These are phyloP conservation scores for Zapornia atra DNA, from an alignment of 2,113 vertebrate genomes.

Conservation along the genomic window DNA sequence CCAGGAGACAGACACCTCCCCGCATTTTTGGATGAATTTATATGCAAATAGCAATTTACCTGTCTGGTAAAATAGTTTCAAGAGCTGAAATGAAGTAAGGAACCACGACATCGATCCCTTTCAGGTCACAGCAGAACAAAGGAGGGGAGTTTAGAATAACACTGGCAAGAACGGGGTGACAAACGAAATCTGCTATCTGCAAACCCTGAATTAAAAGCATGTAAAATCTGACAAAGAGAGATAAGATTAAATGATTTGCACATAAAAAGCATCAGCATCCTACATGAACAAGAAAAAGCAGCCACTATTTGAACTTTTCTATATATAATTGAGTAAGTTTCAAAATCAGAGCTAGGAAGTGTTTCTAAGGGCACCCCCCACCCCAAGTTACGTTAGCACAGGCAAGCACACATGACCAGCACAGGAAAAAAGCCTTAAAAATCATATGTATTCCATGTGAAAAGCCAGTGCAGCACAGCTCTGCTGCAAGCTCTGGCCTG, in stretches of 20 bases:
- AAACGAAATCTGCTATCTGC: slow-evolving; percentile 94
- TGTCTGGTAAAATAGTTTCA: slow-evolving; percentile 95
- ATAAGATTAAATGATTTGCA: slow-evolving; percentile 68
- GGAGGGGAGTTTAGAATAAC: slow-evolving; percentile 95
- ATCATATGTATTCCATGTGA: neutral
- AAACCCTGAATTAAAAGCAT: slow-evolving; percentile 98
- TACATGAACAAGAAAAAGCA: neutral
- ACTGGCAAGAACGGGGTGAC: slow-evolving; percentile 92
- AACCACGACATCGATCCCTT: slow-evolving; percentile 94
- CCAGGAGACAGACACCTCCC: neutral
- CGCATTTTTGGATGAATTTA: neutral
- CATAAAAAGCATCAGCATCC: slow-evolving; percentile 7
- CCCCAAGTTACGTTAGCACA: neutral
- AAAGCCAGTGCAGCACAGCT: neutral
- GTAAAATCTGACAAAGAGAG: slow-evolving; percentile 90
- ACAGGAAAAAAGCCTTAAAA: neutral
- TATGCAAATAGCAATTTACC: slow-evolving; percentile 76
- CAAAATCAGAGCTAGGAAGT: neutral
- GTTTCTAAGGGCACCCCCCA: neutral
- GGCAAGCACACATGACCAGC: neutral
- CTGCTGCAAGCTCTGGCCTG: neutral
- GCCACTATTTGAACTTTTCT: neutral
- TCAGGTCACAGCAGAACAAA: slow-evolving; percentile 95
- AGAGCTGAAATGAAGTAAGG: slow-evolving; percentile 97
- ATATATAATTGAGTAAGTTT: neutral